phyloP scores from a whole-genome alignment of 30 jellyfish, hydroid and myxozoan species.

The Hydractinia echinata region DNA sequence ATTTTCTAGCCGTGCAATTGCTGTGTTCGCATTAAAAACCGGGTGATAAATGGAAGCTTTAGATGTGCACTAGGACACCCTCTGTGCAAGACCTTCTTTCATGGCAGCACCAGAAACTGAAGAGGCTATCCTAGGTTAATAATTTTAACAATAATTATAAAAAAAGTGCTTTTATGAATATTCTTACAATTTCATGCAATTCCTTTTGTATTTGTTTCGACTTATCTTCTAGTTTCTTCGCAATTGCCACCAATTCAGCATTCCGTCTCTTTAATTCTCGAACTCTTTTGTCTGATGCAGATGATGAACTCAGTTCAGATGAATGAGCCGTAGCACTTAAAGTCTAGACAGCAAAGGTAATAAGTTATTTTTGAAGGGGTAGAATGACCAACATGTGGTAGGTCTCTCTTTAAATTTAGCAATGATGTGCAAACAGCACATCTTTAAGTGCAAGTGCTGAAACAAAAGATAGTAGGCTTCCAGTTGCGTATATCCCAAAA shows the following conservation, averaged over 20 bases:
- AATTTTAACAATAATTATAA: neutral
- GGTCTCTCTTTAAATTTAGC: too few species aligned
- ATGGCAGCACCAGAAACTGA: too few species aligned
- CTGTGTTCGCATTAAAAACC: too few species aligned
- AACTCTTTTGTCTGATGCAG: constrained; percentile 20
- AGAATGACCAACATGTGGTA: too few species aligned
- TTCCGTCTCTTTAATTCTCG: constrained; percentile 65
- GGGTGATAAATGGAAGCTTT: too few species aligned
- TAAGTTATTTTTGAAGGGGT: neutral
- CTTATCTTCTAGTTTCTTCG: constrained; percentile 80
- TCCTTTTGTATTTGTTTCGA: constrained; percentile 64
- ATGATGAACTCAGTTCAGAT: constrained; percentile 4
- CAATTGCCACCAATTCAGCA: constrained; percentile 66
- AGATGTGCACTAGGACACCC: too few species aligned
- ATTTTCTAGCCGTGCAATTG: too few species aligned
- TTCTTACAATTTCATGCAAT: constrained; percentile 52
- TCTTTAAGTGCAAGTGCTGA: too few species aligned
- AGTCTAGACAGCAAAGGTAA: constrained; percentile 5
- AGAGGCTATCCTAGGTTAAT: too few species aligned
- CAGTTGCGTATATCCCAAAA: too few species aligned
- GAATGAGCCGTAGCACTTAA: neutral
- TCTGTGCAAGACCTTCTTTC: neutral
- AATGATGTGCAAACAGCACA: too few species aligned
- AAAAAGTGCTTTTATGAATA: neutral
- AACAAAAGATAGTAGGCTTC: too few species aligned